Conservation (phyloP, 2,113 vertebrate species). For the Ginglymostoma cirratum region DNA sequence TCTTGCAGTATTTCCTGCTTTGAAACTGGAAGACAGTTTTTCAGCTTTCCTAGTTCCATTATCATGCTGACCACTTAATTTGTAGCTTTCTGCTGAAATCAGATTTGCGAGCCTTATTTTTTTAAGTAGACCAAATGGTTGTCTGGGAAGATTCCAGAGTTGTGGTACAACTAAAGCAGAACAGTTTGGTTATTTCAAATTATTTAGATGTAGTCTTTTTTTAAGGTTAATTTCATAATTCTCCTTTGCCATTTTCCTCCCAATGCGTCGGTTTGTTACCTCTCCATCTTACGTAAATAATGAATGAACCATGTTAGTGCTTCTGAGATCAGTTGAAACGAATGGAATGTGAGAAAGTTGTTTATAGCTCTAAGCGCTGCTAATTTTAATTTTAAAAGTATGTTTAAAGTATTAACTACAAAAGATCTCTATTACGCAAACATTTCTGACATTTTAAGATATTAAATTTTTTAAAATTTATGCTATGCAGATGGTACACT, state of each 20-base stretch:
- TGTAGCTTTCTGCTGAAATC: neutral
- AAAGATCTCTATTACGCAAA: neutral
- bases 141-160: neutral
- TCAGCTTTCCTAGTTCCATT: neutral
- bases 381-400: neutral
- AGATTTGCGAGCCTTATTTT: neutral
- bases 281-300: neutral
- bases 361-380: neutral
- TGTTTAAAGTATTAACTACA: neutral
- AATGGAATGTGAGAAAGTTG: slow-evolving; percentile 2
- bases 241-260: too few relatives aligned
- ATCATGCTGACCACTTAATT: neutral
- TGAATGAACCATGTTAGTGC: neutral
- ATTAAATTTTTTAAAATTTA: neutral
- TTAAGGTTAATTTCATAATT: neutral
- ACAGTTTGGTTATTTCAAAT: neutral
- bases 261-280: neutral
- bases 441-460: neutral
- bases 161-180: neutral
- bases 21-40: neutral
- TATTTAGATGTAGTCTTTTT: neutral
- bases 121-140: neutral
- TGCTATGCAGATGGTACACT: neutral
- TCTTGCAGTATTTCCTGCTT: neutral
- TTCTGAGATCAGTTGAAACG: neutral